A percentile compares a stretch with the other conserved stretches of the same genome.
phyloP scores from a whole-genome alignment of 1,140 invertebrate species.

The Lepidurus arcticus region DNA sequence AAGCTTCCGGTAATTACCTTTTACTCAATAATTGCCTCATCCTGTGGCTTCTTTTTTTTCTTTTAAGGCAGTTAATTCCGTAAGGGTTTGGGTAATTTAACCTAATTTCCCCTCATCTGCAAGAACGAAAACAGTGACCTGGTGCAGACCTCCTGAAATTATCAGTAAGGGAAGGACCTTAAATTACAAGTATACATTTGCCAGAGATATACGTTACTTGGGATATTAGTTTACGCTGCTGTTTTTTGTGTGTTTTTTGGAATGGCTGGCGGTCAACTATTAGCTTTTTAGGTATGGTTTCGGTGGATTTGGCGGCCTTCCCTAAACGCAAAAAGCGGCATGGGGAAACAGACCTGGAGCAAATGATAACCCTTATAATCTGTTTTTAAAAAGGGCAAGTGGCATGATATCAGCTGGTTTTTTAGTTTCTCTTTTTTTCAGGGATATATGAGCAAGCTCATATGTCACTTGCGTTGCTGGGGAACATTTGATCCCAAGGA shows the following conservation, averaged over 20 bases:
- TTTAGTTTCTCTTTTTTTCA: neutral
- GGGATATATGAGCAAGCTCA: neutral
- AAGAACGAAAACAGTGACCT: neutral
- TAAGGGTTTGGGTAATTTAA: neutral
- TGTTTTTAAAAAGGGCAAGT: neutral
- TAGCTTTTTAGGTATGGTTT: neutral
- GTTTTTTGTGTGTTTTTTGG: neutral
- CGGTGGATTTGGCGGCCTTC: neutral
- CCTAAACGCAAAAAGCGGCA: neutral
- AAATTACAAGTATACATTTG: constrained; percentile 1
- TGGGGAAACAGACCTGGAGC: neutral
- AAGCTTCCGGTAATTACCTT: constrained; percentile 9
- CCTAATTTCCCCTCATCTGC: neutral
- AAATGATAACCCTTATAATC: constrained; percentile 13
- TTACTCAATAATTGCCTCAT: constrained; percentile 15
- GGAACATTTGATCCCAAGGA: neutral
- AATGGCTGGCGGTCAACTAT: neutral
- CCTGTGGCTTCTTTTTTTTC: neutral
- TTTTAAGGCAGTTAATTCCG: neutral
- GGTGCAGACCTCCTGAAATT: constrained; percentile 8
- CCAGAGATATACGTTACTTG: neutral
- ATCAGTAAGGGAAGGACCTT: neutral
- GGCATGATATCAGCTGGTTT: neutral
- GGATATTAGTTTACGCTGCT: neutral
- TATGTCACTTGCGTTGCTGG: neutral